A percentile compares a stretch with the other conserved stretches of the same genome.
Evolutionary conservation across 2,113 vertebrate genomes (phyloP).

Genomic region (Pangasianodon hypophthalmus): DNA sequence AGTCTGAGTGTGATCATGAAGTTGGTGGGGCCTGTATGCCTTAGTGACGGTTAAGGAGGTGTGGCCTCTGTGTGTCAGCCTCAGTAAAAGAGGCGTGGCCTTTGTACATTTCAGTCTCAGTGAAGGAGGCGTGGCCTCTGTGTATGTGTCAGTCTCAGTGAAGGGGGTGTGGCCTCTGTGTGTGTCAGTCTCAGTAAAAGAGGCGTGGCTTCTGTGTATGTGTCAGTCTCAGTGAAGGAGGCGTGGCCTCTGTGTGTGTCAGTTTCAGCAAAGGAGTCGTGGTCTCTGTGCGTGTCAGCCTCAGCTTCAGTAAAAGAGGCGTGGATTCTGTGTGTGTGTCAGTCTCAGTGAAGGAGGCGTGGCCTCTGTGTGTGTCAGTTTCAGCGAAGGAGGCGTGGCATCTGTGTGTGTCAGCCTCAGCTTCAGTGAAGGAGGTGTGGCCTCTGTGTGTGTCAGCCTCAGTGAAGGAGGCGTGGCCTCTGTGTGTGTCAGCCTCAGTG

Average conservation of each 20-base stretch:
- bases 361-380: not conserved
- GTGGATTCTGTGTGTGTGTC: not conserved
- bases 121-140: not conserved
- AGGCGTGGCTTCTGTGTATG: no score
- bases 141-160: not conserved
- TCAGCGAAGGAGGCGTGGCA: not conserved
- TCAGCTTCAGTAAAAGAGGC: no score
- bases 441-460: not conserved
- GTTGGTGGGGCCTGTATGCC: not conserved
- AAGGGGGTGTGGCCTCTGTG: no score
- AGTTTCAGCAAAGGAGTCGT: no score
- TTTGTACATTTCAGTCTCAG: not conserved
- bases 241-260: no score
- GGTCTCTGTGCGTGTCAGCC: not conserved
- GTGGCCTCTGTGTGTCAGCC: not conserved
- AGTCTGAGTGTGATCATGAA: not conserved
- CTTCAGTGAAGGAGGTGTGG: not conserved
- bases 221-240: no score
- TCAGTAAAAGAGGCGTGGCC: not conserved
- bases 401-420: not conserved
- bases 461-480: no score
- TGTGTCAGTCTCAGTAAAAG: no score
- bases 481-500: no score
- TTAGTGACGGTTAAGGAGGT: not conserved
- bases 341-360: not conserved